Conservation (phyloP, 2,888 invertebrate genomes). For the Acrobasis repandana region DNA sequence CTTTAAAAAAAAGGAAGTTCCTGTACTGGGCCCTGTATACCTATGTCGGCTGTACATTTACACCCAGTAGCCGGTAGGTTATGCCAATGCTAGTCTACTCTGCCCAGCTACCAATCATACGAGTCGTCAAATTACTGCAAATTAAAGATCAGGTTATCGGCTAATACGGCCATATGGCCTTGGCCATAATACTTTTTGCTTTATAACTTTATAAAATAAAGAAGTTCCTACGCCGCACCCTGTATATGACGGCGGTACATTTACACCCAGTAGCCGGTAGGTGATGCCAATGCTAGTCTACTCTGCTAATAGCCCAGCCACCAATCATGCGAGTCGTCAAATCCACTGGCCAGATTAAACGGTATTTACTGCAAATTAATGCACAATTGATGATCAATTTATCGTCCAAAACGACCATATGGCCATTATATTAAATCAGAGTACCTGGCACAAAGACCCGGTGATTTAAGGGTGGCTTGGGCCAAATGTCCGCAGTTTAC, state of each 20-base stretch:
- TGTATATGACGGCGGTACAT: background rate
- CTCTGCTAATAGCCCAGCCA: conserved; percentile 4
- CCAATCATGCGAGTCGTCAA: conserved; percentile 39
- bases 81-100: too few species aligned
- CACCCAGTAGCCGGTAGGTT: too few species aligned
- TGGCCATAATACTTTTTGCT: too few species aligned
- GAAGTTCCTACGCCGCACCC: too few species aligned
- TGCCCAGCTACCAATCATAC: too few species aligned
- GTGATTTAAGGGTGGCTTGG: conserved; percentile 67
- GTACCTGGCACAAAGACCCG: conserved; percentile 74
- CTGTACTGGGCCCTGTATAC: too few species aligned
- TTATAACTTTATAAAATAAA: too few species aligned
- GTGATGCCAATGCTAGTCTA: background rate
- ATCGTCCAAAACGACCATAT: conserved; percentile 72
- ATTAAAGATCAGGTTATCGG: too few species aligned
- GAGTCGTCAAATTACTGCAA: too few species aligned
- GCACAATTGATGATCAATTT: conserved; percentile 77
- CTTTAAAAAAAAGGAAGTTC: too few species aligned
- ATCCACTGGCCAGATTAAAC: conserved; percentile 58
- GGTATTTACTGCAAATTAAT: conserved; percentile 77
- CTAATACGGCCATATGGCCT: too few species aligned
- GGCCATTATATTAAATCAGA: conserved; percentile 79
- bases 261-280: background rate
- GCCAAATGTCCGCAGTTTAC: conserved; percentile 44
- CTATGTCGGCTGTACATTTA: too few species aligned